Percentiles rank a stretch among this genome's conserved stretches.
These are phyloP conservation scores for Cryptomyrus ogoouensis DNA, from an alignment of 2,113 vertebrate species.

Conservation along the genomic window DNA sequence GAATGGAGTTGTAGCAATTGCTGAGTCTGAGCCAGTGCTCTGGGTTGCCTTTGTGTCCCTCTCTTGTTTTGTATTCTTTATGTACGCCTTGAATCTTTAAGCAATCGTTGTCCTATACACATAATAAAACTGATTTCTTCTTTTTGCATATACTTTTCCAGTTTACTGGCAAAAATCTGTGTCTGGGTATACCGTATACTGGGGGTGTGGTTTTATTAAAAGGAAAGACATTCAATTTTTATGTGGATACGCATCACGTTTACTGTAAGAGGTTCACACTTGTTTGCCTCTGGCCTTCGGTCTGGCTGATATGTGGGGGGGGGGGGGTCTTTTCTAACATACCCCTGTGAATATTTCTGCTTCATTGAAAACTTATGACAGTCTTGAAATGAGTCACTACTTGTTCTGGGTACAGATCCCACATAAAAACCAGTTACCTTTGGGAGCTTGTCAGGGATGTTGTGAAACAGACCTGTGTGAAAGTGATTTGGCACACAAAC, in stretches of 20 bases:
- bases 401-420: background rate
- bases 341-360: background rate
- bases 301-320: background rate
- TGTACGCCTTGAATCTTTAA: background rate
- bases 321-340: background rate
- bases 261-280: background rate
- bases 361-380: background rate
- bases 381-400: background rate
- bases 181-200: background rate
- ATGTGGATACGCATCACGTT: background rate
- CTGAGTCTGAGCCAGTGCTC: conserved; percentile 42
- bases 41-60: conserved; percentile 36
- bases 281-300: background rate
- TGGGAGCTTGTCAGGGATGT: background rate
- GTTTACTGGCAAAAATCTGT: background rate
- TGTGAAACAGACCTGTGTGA: background rate
- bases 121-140: conserved; percentile 11
- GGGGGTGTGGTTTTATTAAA: background rate
- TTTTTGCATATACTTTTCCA: background rate
- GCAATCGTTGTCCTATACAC: background rate
- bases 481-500: background rate
- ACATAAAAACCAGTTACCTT: background rate
- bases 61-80: conserved; percentile 19
- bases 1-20: conserved; percentile 22
- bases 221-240: background rate